Evolutionary conservation across 2,888 invertebrate genomes (phyloP).

Genomic region (Cancer borealis): DNA sequence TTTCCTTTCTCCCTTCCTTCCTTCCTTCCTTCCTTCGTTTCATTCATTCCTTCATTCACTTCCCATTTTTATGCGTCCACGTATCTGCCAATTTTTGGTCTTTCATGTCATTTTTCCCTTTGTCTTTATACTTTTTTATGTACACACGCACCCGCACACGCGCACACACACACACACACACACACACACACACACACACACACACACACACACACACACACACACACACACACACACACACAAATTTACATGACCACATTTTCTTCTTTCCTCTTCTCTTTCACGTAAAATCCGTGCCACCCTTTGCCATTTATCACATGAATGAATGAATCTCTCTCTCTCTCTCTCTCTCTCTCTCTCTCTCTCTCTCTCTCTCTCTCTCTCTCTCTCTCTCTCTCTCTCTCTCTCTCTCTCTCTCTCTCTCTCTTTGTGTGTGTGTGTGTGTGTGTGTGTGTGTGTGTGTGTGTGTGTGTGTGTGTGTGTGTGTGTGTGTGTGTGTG

Average conservation of each 20-base stretch:
- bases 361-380: too few relatives aligned
- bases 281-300: too few relatives aligned
- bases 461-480: neutral
- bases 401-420: slow-evolving; percentile 30
- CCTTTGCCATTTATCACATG: too few relatives aligned
- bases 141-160: too few relatives aligned
- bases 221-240: neutral
- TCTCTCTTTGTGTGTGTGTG: neutral
- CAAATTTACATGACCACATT: neutral
- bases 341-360: neutral
- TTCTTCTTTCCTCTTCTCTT: neutral
- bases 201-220: neutral
- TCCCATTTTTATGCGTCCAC: too few relatives aligned
- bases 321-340: too few relatives aligned
- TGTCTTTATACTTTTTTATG: too few relatives aligned
- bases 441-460: neutral
- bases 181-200: too few relatives aligned
- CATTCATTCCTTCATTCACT: neutral
- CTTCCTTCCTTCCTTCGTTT: neutral
- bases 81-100: too few relatives aligned
- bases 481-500: neutral
- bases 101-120: too few relatives aligned
- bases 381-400: slow-evolving; percentile 16
- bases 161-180: too few relatives aligned
- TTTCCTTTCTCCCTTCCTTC: neutral